Percentiles rank a stretch among this genome's conserved stretches.
phyloP scores from a whole-genome alignment of 2,797 vertebrate genomes.

The Crocidura indochinensis region DNA sequence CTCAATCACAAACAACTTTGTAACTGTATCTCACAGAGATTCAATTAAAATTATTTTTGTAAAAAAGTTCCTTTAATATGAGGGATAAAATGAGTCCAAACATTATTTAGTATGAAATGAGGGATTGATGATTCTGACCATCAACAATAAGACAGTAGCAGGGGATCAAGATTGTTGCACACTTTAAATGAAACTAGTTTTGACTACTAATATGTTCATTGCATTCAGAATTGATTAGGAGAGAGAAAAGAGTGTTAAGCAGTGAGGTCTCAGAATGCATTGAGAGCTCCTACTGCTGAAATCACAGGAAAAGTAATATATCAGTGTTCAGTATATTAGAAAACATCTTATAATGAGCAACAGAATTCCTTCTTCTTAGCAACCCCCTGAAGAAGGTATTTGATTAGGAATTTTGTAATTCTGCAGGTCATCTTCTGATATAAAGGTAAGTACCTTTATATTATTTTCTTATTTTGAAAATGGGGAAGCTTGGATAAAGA shows the following conservation, averaged over 20 bases:
- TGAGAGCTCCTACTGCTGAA: constrained; percentile 31
- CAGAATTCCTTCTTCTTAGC: not conserved
- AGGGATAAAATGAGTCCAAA: not conserved
- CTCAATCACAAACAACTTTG: too few relatives aligned
- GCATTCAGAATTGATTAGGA: constrained; percentile 34
- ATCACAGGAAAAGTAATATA: not conserved
- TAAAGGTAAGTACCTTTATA: not conserved
- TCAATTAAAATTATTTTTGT: too few relatives aligned
- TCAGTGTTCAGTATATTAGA: not conserved
- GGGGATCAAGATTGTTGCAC: not conserved
- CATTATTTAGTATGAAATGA: not conserved
- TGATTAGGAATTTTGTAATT: not conserved
- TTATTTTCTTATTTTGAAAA: not conserved
- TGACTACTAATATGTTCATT: constrained; percentile 25
- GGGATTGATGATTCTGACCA: not conserved
- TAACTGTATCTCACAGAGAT: too few relatives aligned
- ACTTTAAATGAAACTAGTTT: constrained; percentile 18
- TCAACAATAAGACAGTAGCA: too few relatives aligned
- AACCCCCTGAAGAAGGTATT: not conserved
- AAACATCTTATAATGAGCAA: not conserved
- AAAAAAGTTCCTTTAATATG: constrained; percentile 34
- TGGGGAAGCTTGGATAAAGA: not conserved
- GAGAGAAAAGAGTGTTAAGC: not conserved
- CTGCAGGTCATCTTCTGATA: not conserved
- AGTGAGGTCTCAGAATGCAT: constrained; percentile 12